Evolutionary conservation across 2,797 vertebrate genomes (phyloP).

Genomic region (Gallirallus australis): DNA sequence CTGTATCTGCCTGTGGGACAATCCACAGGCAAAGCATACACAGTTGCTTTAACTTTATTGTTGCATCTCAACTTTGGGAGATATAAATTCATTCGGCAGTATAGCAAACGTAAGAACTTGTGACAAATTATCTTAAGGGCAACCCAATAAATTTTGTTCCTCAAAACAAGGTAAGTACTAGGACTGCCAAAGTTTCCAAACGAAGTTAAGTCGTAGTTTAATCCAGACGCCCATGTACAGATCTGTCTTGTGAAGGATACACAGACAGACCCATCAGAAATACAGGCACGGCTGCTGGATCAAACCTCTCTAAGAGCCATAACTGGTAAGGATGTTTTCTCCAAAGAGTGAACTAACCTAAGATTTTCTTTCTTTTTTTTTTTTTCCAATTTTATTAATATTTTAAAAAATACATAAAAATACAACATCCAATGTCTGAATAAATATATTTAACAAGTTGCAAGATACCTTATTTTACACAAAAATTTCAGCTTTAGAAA

Average conservation of each 20-base stretch:
- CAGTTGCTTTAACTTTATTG: conserved; percentile 69
- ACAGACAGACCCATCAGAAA: conserved; percentile 39
- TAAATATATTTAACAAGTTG: conserved; percentile 97
- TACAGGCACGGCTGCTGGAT: conserved; percentile 34
- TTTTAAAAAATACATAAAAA: conserved; percentile 93
- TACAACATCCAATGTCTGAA: conserved; percentile 91
- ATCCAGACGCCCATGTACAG: conserved; percentile 71
- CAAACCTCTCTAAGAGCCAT: conserved; percentile 67
- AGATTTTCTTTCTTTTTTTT: conserved; percentile 78
- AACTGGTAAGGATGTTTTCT: conserved; percentile 72
- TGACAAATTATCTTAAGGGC: conserved; percentile 75
- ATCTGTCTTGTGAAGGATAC: conserved; percentile 30
- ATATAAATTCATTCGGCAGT: conserved; percentile 78
- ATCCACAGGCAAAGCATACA: conserved; percentile 83
- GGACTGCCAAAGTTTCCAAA: conserved; percentile 82
- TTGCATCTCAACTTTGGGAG: conserved; percentile 80
- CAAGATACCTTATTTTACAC: conserved; percentile 96
- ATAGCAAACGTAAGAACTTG: conserved; percentile 74
- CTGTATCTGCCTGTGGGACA: conserved; percentile 79
- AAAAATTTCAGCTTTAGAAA: conserved; percentile 92
- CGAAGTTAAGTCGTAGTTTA: neutral
- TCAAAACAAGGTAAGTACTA: conserved; percentile 74
- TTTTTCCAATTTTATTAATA: conserved; percentile 88
- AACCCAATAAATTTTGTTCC: conserved; percentile 75
- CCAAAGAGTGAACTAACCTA: conserved; percentile 85